Percentiles rank a stretch among this genome's conserved stretches.
phyloP scores from a whole-genome alignment of 2,797 vertebrate genomes.

The Neomorphus geoffroyi region DNA sequence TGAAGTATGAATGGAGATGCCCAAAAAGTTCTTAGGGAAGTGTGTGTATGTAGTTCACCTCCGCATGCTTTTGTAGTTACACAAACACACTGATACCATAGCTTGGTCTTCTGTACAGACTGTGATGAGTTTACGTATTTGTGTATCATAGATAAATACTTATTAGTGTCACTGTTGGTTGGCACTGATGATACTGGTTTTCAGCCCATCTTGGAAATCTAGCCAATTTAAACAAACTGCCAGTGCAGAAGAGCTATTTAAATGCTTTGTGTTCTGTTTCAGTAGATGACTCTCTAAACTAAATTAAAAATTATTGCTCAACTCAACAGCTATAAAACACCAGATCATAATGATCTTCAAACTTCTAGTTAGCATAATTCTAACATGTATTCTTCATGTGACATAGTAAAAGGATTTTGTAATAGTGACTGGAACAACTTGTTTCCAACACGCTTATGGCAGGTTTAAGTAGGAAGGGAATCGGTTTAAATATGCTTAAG shows the following conservation, averaged over 20 bases:
- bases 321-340: not conserved
- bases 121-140: not conserved
- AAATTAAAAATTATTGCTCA: not conserved
- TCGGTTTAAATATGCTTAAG: not conserved
- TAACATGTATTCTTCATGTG: not conserved
- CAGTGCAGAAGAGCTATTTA: not conserved
- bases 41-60: not conserved
- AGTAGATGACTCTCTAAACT: not conserved
- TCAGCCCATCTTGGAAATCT: not conserved
- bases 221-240: not conserved
- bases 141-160: not conserved
- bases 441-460: not conserved
- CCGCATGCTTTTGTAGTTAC: not conserved
- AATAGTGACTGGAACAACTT: not conserved
- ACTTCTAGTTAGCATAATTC: not conserved
- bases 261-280: not conserved
- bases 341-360: not conserved
- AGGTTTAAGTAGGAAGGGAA: not conserved
- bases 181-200: not conserved
- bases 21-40: rapidly evolving
- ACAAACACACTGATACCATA: too few relatives aligned
- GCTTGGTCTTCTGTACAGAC: too few relatives aligned
- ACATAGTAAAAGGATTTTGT: not conserved
- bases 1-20: not conserved
- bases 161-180: not conserved